Percentiles rank a stretch among this genome's conserved stretches.
Conservation (phyloP, 2,113 vertebrate species). For the Hystrix brachyura region DNA sequence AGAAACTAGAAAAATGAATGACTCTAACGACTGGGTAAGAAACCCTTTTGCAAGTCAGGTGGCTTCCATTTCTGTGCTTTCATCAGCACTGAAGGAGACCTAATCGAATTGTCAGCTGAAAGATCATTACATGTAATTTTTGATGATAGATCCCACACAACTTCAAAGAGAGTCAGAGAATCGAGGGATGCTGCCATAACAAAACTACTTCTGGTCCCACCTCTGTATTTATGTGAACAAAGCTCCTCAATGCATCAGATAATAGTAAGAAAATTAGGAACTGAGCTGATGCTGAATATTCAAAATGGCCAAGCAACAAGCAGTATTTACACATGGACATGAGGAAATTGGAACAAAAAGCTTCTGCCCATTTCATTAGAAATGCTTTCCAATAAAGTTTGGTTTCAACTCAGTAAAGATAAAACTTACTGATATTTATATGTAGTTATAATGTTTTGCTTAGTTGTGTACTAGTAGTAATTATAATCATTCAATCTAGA, state of each 20-base stretch:
- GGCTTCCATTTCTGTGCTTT: slow-evolving; percentile 27
- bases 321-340: not conserved
- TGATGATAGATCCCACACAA: not conserved
- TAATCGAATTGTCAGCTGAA: slow-evolving; percentile 26
- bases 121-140: slow-evolving; percentile 27
- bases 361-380: not conserved
- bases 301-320: not conserved
- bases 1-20: slow-evolving; percentile 52
- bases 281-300: rapidly evolving
- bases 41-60: slow-evolving; percentile 25
- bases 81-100: slow-evolving; percentile 6
- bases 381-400: not conserved
- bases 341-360: not conserved
- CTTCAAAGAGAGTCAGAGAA: not conserved
- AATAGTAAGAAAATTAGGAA: not conserved
- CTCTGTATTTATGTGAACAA: not conserved
- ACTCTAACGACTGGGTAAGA: slow-evolving; percentile 19
- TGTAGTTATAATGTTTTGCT: not conserved
- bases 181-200: no score
- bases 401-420: not conserved
- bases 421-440: slow-evolving; percentile 51
- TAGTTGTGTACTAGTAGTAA: not conserved
- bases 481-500: slow-evolving; percentile 30
- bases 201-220: not conserved
- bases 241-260: not conserved